Evolutionary conservation across 35 echinoderm and acorn worm genomes (phyloP).

Genomic region (Stichopus chloronotus): DNA sequence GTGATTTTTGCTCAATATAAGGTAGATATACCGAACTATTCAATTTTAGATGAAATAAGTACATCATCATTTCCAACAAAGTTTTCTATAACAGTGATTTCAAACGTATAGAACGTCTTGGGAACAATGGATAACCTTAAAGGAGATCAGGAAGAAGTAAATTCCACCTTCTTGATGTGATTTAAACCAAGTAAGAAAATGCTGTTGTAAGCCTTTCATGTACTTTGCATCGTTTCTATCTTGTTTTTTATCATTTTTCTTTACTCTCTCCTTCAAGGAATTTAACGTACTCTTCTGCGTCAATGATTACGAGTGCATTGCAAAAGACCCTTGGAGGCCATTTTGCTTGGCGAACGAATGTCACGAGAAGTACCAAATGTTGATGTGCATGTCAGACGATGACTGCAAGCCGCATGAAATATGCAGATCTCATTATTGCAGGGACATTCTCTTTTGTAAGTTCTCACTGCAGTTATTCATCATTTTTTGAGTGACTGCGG

Average conservation of each 20-base stretch:
- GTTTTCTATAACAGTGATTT: too few species aligned
- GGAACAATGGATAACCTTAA: too few species aligned
- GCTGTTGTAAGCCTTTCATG: background rate
- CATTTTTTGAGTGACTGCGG: too few species aligned
- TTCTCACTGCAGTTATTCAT: background rate
- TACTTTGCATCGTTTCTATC: background rate
- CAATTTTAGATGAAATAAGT: too few species aligned
- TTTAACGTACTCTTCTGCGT: constrained; percentile 37
- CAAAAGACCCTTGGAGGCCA: constrained; percentile 50
- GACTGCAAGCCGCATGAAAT: constrained; percentile 33
- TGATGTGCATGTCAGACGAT: constrained; percentile 49
- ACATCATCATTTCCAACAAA: too few species aligned
- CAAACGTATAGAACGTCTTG: too few species aligned
- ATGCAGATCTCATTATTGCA: constrained; percentile 57
- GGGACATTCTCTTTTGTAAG: constrained; percentile 54
- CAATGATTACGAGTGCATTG: constrained; percentile 46
- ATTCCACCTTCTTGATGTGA: too few species aligned
- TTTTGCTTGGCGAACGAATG: constrained; percentile 52
- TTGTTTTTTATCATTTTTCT: background rate
- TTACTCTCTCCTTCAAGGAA: background rate
- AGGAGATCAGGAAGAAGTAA: too few species aligned
- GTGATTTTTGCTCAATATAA: too few species aligned
- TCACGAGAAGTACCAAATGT: constrained; percentile 54
- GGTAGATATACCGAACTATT: too few species aligned
- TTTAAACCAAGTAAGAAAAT: too few species aligned